Conservation (phyloP, 2,113 vertebrate species). For the Phylloscopus trochiloides region DNA sequence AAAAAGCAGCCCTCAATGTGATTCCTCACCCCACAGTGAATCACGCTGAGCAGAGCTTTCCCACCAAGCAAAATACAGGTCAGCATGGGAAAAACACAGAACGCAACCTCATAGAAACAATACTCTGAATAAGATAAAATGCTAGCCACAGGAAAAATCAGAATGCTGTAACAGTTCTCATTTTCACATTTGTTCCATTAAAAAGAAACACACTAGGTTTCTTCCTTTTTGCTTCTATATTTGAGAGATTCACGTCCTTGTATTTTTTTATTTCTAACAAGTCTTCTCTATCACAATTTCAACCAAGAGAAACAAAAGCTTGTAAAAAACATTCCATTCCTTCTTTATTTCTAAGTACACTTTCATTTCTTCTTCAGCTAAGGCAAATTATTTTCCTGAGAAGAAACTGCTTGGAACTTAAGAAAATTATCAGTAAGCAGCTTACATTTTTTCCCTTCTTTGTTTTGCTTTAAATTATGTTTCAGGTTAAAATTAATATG, state of each 20-base stretch:
- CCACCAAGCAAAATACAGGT: background rate
- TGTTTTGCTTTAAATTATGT: background rate
- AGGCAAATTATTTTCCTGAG: constrained; percentile 36
- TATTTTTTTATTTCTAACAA: background rate
- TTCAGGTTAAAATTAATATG: constrained; percentile 37
- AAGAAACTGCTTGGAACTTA: constrained; percentile 53
- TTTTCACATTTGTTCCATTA: background rate
- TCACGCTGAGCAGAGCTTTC: background rate
- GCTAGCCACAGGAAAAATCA: background rate
- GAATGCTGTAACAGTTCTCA: background rate
- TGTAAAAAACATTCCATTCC: background rate
- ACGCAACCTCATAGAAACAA: background rate
- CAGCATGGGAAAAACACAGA: background rate
- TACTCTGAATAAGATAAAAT: background rate
- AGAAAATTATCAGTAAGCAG: constrained; percentile 10
- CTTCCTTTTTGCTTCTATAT: background rate
- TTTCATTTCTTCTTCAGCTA: constrained; percentile 37
- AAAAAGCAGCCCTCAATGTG: background rate
- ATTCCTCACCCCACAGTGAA: background rate
- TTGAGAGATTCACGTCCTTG: background rate
- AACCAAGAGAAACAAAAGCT: background rate
- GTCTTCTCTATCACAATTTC: background rate
- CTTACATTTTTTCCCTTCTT: constrained; percentile 11
- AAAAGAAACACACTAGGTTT: background rate
- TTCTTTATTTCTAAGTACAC: constrained; percentile 38